Base-by-base conservation (phyloP, 2,113 vertebrate genomes). In the Dipodomys merriami region DNA sequence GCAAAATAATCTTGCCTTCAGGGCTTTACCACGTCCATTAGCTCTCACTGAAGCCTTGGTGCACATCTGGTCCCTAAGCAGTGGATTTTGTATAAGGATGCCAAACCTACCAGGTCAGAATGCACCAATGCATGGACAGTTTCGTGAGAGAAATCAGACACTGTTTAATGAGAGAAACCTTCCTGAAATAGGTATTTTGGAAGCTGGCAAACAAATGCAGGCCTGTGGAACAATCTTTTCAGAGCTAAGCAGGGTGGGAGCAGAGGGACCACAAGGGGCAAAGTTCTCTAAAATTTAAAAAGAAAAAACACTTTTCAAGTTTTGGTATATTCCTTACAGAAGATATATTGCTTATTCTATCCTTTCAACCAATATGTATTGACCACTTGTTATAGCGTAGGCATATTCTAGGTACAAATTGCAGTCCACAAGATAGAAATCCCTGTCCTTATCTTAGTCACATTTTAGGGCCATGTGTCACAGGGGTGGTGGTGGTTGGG, bases 81-180 rank as follows among this genome's bases (percentile, higher is more conserved):
- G 15, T 33, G 33, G 19, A 30, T 86, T 83, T 39, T 81, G 57
- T 29, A 6, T 67, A 64, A 33, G 23, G 60, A 74, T 73, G 23
- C 83, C 64, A 64, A 60, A 64, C 20, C 25, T 83, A 5, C 30
- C 64, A 22, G 57, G 62, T 78, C 44, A 73, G 73, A 86, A 82
- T 13, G 53, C 15, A 57, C 53, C 53, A 57, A 18, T 65, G 30
- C 39, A 7, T 0, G 1, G 80, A 67, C 20, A n/a, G 23, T 25
- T 94, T 88, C 88, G 68, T n/a, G 16, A 33, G 29, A 23, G 64
- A 92, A 83, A 82, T 84, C 53, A 86, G 81, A 71, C 74, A 11
- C 57, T 72, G 71, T 57, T 67, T 90, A 46, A 60, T 83, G 85
- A 83, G 73, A 68, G 53, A 91, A 57, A 25, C 71, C 91, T 82